Evolutionary conservation across 1,140 invertebrate genomes (phyloP).

Genomic region (Scaptomyza montana): DNA sequence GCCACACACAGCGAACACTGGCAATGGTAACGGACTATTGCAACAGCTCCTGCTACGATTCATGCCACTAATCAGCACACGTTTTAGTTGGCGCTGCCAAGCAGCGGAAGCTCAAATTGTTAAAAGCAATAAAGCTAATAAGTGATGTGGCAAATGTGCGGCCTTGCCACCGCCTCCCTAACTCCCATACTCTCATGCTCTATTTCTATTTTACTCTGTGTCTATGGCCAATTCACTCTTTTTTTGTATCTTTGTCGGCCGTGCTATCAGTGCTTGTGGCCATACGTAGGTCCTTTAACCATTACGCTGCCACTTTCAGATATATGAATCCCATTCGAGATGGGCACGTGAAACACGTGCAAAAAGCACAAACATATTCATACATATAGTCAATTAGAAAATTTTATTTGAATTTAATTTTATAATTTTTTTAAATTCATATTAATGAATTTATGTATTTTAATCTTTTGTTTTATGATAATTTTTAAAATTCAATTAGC

Average conservation of each 20-base stretch:
- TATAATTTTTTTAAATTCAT: too few relatives aligned
- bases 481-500: too few relatives aligned
- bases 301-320: not conserved
- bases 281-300: not conserved
- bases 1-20: slow-evolving; percentile 35
- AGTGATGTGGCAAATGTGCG: slow-evolving; percentile 80
- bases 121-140: slow-evolving; percentile 82
- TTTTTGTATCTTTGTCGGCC: not conserved
- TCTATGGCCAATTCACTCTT: not conserved
- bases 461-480: too few relatives aligned
- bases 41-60: slow-evolving; percentile 29
- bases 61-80: slow-evolving; percentile 76
- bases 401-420: too few relatives aligned
- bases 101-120: slow-evolving; percentile 78
- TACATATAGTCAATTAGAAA: too few relatives aligned
- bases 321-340: slow-evolving; percentile 8
- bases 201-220: not conserved
- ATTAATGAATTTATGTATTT: too few relatives aligned
- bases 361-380: not conserved
- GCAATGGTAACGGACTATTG: slow-evolving; percentile 24
- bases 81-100: slow-evolving; percentile 75
- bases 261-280: slow-evolving; percentile 6
- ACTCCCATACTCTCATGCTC: not conserved
- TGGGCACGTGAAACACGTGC: slow-evolving; percentile 14
- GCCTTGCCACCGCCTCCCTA: slow-evolving; percentile 17